Percentiles rank a stretch among this genome's conserved stretches.
Evolutionary conservation across 2,888 invertebrate genomes (phyloP).

Genomic region (Andricus quercusramuli): DNA sequence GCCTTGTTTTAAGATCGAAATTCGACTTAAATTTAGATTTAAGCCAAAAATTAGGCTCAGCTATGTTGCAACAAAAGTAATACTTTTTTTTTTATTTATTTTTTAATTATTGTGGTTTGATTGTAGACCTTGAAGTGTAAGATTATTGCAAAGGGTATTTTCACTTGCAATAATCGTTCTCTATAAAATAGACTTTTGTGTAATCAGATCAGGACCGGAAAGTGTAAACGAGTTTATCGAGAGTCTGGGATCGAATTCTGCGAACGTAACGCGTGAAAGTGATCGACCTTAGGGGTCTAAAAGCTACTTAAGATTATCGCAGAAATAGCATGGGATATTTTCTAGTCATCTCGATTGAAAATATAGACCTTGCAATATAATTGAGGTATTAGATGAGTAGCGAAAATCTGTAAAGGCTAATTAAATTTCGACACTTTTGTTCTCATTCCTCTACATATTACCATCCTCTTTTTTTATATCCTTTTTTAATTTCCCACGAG

Average conservation of each 20-base stretch:
- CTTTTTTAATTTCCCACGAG: neutral
- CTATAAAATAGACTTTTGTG: neutral
- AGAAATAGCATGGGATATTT: neutral
- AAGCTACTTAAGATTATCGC: constrained; percentile 7
- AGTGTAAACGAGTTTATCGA: constrained; percentile 54
- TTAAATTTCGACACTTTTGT: constrained; percentile 9
- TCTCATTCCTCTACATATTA: neutral
- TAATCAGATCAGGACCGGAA: constrained; percentile 10
- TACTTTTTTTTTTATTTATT: neutral
- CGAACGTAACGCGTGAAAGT: constrained; percentile 69
- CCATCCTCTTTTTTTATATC: neutral
- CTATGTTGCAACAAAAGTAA: no score
- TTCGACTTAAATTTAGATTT: no score
- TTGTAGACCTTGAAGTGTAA: neutral
- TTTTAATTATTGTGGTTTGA: neutral
- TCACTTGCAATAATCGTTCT: neutral
- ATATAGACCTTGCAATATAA: constrained; percentile 2
- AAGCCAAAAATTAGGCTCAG: no score
- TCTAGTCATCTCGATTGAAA: neutral
- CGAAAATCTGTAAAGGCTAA: neutral
- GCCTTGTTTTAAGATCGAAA: no score
- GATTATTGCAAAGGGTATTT: neutral
- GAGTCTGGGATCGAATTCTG: constrained; percentile 56
- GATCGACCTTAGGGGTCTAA: constrained; percentile 68
- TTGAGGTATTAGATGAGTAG: neutral